Conservation (phyloP, 2,797 vertebrate species). For the Oceanodroma leucorhoa region DNA sequence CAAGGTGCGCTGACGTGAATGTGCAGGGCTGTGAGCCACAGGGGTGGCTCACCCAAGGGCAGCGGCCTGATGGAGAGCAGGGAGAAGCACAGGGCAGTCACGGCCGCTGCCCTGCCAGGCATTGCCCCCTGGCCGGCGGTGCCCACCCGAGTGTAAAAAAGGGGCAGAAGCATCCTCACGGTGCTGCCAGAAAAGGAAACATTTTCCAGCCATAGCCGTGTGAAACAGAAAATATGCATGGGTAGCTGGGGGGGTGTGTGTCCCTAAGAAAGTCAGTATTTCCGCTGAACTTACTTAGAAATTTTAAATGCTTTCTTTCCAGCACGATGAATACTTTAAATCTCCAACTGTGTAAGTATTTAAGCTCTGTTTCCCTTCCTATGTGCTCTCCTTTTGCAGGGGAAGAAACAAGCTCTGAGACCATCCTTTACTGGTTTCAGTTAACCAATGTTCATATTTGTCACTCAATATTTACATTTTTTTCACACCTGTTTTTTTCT, state of each 20-base stretch:
- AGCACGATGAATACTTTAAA: neutral
- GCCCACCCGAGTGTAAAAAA: neutral
- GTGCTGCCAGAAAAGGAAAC: neutral
- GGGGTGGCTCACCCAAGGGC: neutral
- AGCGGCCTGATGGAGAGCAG: accelerated
- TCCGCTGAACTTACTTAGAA: neutral
- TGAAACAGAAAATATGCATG: accelerated
- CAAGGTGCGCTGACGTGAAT: accelerated
- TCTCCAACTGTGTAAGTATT: neutral
- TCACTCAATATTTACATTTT: neutral
- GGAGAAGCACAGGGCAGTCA: neutral
- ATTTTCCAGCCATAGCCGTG: neutral
- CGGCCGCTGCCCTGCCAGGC: neutral
- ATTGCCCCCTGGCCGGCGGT: accelerated
- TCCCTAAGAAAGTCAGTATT: neutral
- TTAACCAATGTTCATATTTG: neutral
- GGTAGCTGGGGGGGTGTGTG: neutral
- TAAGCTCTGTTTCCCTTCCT: neutral
- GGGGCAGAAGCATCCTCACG: neutral
- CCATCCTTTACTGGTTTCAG: neutral
- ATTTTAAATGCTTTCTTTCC: neutral
- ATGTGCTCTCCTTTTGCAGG: neutral
- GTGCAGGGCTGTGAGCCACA: accelerated
- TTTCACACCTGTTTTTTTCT: neutral
- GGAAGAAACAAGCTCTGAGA: neutral